These are phyloP conservation scores for Pangasius macronema DNA, from an alignment of 2,797 vertebrate species.

Conservation along the genomic window DNA sequence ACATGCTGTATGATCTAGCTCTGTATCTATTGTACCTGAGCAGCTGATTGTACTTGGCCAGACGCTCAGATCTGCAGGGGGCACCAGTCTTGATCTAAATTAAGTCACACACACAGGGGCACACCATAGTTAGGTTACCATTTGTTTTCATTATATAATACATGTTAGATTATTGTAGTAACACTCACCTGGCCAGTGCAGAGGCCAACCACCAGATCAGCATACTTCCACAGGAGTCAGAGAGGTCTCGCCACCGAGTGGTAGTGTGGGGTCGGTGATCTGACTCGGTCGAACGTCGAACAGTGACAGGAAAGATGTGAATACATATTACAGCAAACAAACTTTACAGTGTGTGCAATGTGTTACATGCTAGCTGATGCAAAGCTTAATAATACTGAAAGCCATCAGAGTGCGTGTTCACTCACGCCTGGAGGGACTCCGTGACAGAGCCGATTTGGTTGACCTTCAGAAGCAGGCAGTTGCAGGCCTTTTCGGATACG, in stretches of 20 bases:
- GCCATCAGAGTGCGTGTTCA: conserved; percentile 51
- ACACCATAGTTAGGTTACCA: not conserved
- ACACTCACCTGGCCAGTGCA: conserved; percentile 92
- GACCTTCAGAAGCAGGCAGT: conserved; percentile 98
- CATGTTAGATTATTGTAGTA: not conserved
- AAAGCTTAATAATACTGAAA: not conserved
- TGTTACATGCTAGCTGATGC: not conserved
- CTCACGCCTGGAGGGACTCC: conserved; percentile 95
- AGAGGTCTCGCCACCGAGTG: no score
- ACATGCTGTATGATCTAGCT: not conserved
- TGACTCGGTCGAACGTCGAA: no score
- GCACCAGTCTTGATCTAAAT: conserved; percentile 96
- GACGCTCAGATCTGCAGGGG: conserved; percentile 94
- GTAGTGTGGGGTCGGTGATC: no score
- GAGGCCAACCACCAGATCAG: conserved; percentile 97
- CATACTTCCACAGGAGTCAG: no score
- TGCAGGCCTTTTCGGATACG: conserved; percentile 88
- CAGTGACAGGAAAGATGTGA: conserved; percentile 6
- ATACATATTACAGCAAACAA: not conserved
- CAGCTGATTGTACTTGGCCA: conserved; percentile 98
- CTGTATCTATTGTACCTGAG: conserved; percentile 78
- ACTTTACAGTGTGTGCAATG: not conserved
- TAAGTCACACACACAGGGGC: not conserved
- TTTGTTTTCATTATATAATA: not conserved
- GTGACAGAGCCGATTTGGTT: conserved; percentile 98